Evolutionary conservation across 1,140 invertebrate genomes (phyloP), one percentile per base, ranked within the genome.

Genomic region (Dendroctonus ponderosae): DNA sequence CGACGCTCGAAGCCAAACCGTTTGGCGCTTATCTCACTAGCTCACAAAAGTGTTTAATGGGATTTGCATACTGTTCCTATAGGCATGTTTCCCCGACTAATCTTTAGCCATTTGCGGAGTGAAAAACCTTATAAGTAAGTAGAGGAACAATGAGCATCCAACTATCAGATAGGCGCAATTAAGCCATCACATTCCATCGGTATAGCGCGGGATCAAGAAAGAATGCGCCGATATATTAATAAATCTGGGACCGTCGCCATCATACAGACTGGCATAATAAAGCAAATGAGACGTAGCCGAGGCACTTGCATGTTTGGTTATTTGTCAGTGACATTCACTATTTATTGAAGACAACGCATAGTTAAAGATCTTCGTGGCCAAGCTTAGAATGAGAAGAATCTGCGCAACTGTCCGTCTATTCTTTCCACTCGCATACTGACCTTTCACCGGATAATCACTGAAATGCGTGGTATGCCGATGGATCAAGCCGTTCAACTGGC

Each of bases 251-350:
- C 40, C 14, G 61, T 63, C 61, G 52, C 71, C 68, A 68, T 70
- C 68, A 70, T 72, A 62, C 46, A 11, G 53, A 26, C 26, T 64
- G 56, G 58, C 42, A 68, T 68, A 72, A 73, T 73, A 73, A 72
- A 72, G 49, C 62, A 75, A 75, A 73, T 73, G 69, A 72, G 73
- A 75, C 69, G 62, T 67, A 52, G 70, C 59, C 57, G 66, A 72
- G 69, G 68, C 60, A 68, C 54, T 67, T 63, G 70, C 64, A 72
- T 74, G 72, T 75, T 73, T 67, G 68, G 72, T 70, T 75, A 75
- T 75, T 75, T 74, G 72, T 75, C 74, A 75, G 69, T 75, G 74
- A 74, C 74, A 74, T 70, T 68, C 62, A 66, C 61, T 74, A 74
- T 75, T 74, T 75, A 75, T 75, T 72, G 69, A 74, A 74, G 74